Base-by-base conservation (phyloP, 2,888 invertebrate genomes). In the Keiferia lycopersicella region DNA sequence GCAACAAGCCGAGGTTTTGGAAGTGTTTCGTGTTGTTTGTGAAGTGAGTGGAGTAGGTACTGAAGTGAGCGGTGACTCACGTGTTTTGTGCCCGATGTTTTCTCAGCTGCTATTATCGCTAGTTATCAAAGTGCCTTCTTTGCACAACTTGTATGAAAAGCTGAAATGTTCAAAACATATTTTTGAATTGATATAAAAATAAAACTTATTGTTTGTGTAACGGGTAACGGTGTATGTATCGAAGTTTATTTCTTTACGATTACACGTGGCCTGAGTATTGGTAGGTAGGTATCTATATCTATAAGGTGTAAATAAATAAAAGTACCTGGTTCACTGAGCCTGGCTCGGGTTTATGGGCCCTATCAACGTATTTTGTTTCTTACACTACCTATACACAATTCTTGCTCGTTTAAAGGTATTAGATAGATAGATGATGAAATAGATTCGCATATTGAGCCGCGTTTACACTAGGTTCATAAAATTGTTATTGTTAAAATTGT, bases 71-170 rank as follows among this genome's bases (percentile, higher is more conserved):
- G 51, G 22, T 51, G 51, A 51, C 22, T 51, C 51, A 51, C 18
- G 18, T 51, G 51, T 51, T 51, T 56, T 18, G 56, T 26, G n/a
- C 56, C 30, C n/a, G 26, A 30, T 56, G 56, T 56, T 30, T 26
- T 26, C 30, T 56, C 56, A 56, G 56, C 12, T 56, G 56, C 14
- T n/a, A 26, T 53, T 26, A 53, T 26, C 53, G 50, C 50, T 2
- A 50, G 51, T 51, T 51, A 12, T 18, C 51, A 51, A 22, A 51
- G 51, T 22, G 51, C 51, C 51, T 51, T 20, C 51, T 20, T 51
- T 22, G 18, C 51, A 51, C 51, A 18, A 51, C 12, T 20, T 11
- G 20, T 3, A 18, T 12, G 51, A 22, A 51, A 51, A 51, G 18
- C 22, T 18, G 18, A 51, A 51, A 51, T 20, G 45, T 45, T 45